Base-by-base conservation (phyloP, 1,140 invertebrate species). In the Drosophila lini region DNA sequence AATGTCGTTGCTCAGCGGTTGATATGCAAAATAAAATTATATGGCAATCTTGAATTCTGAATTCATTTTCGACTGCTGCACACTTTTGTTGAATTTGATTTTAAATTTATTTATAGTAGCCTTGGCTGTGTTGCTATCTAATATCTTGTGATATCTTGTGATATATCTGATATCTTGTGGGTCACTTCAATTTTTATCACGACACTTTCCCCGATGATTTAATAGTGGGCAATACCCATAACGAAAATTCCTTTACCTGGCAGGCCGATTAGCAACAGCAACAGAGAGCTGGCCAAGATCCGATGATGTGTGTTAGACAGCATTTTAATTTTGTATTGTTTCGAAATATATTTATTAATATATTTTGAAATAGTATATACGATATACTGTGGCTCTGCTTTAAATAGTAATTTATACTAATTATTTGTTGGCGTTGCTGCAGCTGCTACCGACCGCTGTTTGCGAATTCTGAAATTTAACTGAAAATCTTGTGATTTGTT, bases 401-500 rank as follows among this genome's bases (percentile, higher is more conserved):
- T 53, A 28, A 60, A 50, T 70, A 71, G 52, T 71, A 71, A 38
- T 70, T 71, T 71, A 36, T 71, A 71, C 68, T 71, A 71, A 50
- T 50, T 71, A 42, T 42, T 47, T 47, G 22, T 11, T 22, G 32
- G 32, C 13, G 38, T 19, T 28, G 44, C 55, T 65, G 42, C 42
- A 41, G 16, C 48, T 69, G 55, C 36, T 22, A 22, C 40, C 73
- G 71, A 91, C 84, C 80, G 85, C 68, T 56, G 63, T 78, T 90
- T 81, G 69, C 70, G 63, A 91, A 86, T 91, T 91, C 85, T 63
- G 58, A 81, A 91, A 83, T 81, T 91, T 78, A 91, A 91, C 90
- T 91, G 90, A 91, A 91, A 91, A 91, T 91, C 85, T 90, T 90
- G 60, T 90, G 84, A 91, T 90, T 90, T 89, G 81, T 77, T 86